Percentiles rank a stretch among this genome's conserved stretches.
These are phyloP conservation scores for Ahaetulla prasina DNA, from an alignment of 2,113 vertebrate genomes.

Conservation along the genomic window DNA sequence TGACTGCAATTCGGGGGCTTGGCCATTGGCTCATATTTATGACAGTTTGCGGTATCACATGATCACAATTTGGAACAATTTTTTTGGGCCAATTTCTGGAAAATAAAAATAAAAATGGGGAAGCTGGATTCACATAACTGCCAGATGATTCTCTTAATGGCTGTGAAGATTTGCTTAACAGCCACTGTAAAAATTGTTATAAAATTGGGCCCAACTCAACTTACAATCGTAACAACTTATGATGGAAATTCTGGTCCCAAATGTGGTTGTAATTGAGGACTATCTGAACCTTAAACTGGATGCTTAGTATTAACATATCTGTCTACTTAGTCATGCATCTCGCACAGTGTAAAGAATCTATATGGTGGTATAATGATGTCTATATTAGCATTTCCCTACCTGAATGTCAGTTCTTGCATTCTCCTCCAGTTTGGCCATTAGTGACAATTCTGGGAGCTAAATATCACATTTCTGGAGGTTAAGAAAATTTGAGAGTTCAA, in stretches of 20 bases:
- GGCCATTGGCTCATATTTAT: no score
- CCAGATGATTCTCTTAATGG: no score
- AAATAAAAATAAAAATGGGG: no score
- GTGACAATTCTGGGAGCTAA: background rate
- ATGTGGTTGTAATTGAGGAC: background rate
- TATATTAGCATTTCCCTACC: background rate
- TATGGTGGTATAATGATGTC: background rate
- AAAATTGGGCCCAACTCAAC: background rate
- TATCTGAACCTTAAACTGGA: background rate
- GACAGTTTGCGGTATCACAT: no score
- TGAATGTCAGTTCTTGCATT: background rate
- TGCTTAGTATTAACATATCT: background rate
- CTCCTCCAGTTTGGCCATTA: background rate
- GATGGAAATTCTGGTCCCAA: background rate
- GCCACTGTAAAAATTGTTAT: background rate
- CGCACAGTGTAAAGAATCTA: background rate
- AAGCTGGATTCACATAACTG: no score
- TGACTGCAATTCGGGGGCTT: no score
- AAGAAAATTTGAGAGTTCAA: background rate
- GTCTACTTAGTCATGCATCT: background rate
- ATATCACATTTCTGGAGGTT: background rate
- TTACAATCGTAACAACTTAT: background rate
- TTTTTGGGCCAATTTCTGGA: no score
- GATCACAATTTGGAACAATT: no score
- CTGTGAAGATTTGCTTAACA: background rate